Base-by-base conservation (phyloP, 2,888 invertebrate species). In the Automeris io region DNA sequence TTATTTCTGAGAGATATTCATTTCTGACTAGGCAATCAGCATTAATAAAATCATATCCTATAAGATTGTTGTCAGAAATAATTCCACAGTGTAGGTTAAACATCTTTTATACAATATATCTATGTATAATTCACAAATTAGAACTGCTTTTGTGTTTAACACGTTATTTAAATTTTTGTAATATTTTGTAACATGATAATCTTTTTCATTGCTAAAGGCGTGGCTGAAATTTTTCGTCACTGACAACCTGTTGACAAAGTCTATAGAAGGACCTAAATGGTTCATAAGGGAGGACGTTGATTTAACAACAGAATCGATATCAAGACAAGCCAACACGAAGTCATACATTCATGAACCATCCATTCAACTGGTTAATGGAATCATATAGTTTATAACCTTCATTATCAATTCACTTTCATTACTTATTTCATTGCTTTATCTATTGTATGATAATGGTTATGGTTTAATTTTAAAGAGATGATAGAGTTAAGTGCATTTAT, bases 141-240 rank as follows among this genome's bases (percentile, higher is more conserved):
- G n/a, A n/a, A n/a, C n/a, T 16, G 9, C 9, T 9, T 31, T 31
- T 37, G 18, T 21, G 12, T 18, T 37, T 32, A 32, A 29, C 29
- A 21, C 23, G 12, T 6, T 37, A 22, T 11, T 16, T 21, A 36
- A 3, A 6, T 21, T 18, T 32, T 9, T 19, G 16, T 25, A 18
- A 18, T 33, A 8, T 22, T 19, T n/a, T 37, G 11, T 34, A 34
- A 40, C n/a, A n/a, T n/a, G 18, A 37, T 26, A 33, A 64, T 61
- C 68, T 74, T 78, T 83, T 61, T 77, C 68, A 61, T 80, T 79
- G 71, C 77, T 76, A 67, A 86, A 87, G 87, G 87, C 87, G 61
- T 87, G 87, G 87, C 87, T 86, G 86, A 87, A 87, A 72, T 86
- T 87, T 87, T 87, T 76, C 87, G 81, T 86, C 67, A 87, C 87